Percentiles rank a stretch among this genome's conserved stretches.
phyloP scores from a whole-genome alignment of 2,113 vertebrate genomes.

The Xenus cinereus region DNA sequence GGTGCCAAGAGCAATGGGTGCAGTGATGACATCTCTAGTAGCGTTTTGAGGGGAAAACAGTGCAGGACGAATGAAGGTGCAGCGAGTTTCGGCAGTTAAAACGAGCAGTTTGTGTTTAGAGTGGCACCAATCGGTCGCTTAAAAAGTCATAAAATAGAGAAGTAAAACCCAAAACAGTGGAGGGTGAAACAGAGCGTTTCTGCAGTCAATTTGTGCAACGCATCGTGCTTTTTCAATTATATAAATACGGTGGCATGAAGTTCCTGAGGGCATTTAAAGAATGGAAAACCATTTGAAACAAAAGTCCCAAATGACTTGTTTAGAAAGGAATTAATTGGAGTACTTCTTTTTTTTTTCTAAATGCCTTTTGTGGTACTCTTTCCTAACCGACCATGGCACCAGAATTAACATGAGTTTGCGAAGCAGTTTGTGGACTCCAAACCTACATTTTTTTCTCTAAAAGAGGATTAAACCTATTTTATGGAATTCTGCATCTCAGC shows the following conservation, averaged over 20 bases:
- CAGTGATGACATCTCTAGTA: neutral
- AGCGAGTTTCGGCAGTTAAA: neutral
- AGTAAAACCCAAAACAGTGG: neutral
- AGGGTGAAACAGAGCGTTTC: neutral
- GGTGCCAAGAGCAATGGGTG: neutral
- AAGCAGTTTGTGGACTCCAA: neutral
- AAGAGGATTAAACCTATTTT: neutral
- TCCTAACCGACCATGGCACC: neutral
- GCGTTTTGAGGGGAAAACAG: neutral
- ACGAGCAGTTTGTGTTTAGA: neutral
- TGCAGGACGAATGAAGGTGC: neutral
- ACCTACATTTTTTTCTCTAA: neutral
- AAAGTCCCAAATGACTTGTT: neutral
- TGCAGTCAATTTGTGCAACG: neutral
- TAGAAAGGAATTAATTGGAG: neutral
- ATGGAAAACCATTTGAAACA: neutral
- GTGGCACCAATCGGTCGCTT: neutral
- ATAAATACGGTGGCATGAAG: neutral
- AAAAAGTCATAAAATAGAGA: neutral
- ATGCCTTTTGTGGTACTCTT: neutral
- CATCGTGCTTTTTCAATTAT: neutral
- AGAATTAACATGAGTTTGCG: neutral
- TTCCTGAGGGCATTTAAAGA: neutral
- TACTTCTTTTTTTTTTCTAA: neutral
- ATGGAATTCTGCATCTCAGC: neutral